phyloP scores from a whole-genome alignment of 2,797 vertebrate genomes.

The Phataginus tetradactyla region DNA sequence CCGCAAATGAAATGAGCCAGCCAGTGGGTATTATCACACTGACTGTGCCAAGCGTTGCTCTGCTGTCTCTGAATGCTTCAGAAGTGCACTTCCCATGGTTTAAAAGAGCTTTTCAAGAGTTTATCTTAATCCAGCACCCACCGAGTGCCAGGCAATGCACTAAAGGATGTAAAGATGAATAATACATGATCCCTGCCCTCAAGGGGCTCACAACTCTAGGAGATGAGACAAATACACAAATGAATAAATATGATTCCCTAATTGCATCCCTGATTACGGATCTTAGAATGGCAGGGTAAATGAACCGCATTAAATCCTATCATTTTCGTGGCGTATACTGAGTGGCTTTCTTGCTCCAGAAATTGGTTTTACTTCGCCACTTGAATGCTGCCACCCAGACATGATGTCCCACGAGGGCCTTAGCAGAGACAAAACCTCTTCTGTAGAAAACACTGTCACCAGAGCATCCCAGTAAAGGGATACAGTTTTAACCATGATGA shows the following conservation, averaged over 20 bases:
- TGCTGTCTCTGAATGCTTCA: not conserved
- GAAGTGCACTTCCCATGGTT: not conserved
- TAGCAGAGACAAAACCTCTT: not conserved
- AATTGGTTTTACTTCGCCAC: not conserved
- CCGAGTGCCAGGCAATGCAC: not conserved
- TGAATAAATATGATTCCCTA: not conserved
- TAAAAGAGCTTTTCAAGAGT: not conserved
- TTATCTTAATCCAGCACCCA: not conserved
- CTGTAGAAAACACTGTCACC: not conserved
- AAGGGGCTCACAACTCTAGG: not conserved
- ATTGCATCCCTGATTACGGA: not conserved
- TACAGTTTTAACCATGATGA: not conserved
- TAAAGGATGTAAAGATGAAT: not conserved
- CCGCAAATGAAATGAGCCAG: constrained; percentile 7
- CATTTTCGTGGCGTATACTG: not conserved
- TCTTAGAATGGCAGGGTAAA: not conserved
- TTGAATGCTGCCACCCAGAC: not conserved
- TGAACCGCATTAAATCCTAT: not conserved
- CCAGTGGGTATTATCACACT: not conserved
- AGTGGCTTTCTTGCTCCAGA: not conserved
- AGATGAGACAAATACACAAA: not conserved
- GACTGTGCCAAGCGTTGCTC: not conserved
- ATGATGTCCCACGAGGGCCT: not conserved
- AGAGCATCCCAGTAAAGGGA: not conserved
- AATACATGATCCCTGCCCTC: not conserved